Evolutionary conservation across 2,888 invertebrate genomes (phyloP), one percentile per base, ranked within the genome.

Genomic region (Amphipoea oculea): DNA sequence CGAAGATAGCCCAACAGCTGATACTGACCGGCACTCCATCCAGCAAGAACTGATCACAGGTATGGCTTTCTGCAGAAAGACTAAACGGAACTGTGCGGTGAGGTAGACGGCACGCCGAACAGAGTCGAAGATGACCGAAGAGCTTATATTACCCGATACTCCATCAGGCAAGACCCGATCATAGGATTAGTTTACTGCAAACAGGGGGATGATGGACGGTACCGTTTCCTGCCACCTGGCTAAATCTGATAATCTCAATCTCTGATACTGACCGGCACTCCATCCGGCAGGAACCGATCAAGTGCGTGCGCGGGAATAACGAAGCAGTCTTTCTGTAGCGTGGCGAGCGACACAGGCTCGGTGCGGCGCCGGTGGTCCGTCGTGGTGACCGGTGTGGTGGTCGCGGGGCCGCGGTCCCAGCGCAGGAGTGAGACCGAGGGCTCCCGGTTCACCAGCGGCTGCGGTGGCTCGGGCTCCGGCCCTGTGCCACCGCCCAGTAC

Each of bases 261-360:
- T 48, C 42, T 6, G 2, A 20, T 73, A 92, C 94, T 91, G 89
- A 99, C 98, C 95, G 99, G 98, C 85, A 99, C 98, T 91, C 99
- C 99, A 88, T 98, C 99, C 85, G 99, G 99, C 91, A 99, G 97
- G 96, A 99, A 99, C 90, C 99, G 97, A 94, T 98, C 98, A 90
- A 99, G 97, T 93, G 98, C 98, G 90, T 99, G 98, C 73, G 99
- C 98, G 12, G 99, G 99, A 94, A 99, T 99, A 94, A 99, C 99
- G 96, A 99, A 99, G 96, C 99, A 99, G 97, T 99, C 99, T 91
- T 98, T 97, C 95, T 99, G 98, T 91, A 99, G 97, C 72, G 98
- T 98, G 72, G 98, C 98, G 90, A 99, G 97, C 7, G 98, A 98
- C 82, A 98, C 98, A 65, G 98, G 98, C 93, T 98, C 98, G 72